Conservation (phyloP, 2,113 vertebrate genomes). For the Sylvilagus bachmani region DNA sequence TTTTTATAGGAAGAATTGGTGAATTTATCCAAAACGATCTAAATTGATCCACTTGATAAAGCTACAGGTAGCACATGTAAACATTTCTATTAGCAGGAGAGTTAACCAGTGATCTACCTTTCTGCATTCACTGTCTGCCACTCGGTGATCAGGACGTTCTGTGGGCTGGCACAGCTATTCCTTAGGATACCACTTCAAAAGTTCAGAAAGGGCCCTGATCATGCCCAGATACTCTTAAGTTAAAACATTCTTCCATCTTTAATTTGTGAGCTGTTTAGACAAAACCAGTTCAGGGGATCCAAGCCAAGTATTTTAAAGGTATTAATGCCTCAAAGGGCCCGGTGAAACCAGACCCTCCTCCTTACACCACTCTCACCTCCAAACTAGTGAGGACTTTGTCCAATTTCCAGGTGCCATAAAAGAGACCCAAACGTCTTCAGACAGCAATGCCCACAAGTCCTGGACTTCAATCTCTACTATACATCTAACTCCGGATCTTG, state of each 20-base stretch:
- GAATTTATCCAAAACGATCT: neutral
- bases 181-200: neutral
- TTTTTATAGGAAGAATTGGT: neutral
- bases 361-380: neutral
- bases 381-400: neutral
- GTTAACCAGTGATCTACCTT: neutral
- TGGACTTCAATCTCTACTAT: neutral
- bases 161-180: neutral
- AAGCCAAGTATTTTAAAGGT: constrained; percentile 34
- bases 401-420: neutral
- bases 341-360: neutral
- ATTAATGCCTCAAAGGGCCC: constrained; percentile 1
- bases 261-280: constrained; percentile 35
- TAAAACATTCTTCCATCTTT: constrained; percentile 33
- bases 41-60: neutral
- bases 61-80: neutral
- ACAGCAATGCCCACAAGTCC: neutral
- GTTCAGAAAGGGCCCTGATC: constrained; percentile 4
- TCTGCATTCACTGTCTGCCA: neutral
- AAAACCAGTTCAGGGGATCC: neutral
- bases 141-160: neutral
- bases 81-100: neutral
- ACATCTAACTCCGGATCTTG: neutral
- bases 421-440: neutral
- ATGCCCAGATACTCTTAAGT: neutral